Percentiles rank a stretch among this genome's conserved stretches.
Evolutionary conservation across 2,113 vertebrate genomes (phyloP).

Genomic region (Zosterops hypoxanthus): DNA sequence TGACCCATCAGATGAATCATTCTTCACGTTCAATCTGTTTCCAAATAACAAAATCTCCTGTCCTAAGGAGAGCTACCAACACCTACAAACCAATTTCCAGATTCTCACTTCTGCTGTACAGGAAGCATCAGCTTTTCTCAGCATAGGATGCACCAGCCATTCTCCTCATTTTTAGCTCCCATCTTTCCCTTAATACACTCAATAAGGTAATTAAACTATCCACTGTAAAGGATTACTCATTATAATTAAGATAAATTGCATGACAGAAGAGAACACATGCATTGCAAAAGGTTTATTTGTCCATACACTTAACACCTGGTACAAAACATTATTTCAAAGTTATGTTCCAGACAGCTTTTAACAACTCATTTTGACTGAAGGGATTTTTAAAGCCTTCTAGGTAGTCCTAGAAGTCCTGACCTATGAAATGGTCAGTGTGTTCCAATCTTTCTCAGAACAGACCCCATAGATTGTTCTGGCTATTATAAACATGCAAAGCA

Average conservation of each 20-base stretch:
- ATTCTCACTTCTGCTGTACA: not conserved
- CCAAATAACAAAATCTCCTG: not conserved
- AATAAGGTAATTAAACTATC: not conserved
- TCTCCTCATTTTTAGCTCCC: not conserved
- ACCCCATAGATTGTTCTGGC: not conserved
- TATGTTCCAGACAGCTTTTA: not conserved
- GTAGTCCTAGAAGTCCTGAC: not conserved
- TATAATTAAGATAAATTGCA: not conserved
- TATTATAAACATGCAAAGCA: not conserved
- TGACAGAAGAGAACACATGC: not conserved
- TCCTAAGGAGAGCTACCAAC: not conserved
- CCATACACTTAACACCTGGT: not conserved
- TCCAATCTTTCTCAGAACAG: not conserved
- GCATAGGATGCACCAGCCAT: fast-evolving
- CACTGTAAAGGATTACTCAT: not conserved
- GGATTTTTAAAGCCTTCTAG: not conserved
- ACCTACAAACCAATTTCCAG: not conserved
- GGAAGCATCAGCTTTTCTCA: not conserved
- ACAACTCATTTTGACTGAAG: not conserved
- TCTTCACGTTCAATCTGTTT: not conserved
- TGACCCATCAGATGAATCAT: not conserved
- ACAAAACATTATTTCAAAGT: not conserved
- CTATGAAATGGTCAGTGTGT: not conserved
- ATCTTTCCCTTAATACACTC: not conserved
- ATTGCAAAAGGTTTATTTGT: not conserved